These are phyloP conservation scores for Xestia sexstrigata DNA, from an alignment of 2,888 invertebrate genomes.

Conservation along the genomic window DNA sequence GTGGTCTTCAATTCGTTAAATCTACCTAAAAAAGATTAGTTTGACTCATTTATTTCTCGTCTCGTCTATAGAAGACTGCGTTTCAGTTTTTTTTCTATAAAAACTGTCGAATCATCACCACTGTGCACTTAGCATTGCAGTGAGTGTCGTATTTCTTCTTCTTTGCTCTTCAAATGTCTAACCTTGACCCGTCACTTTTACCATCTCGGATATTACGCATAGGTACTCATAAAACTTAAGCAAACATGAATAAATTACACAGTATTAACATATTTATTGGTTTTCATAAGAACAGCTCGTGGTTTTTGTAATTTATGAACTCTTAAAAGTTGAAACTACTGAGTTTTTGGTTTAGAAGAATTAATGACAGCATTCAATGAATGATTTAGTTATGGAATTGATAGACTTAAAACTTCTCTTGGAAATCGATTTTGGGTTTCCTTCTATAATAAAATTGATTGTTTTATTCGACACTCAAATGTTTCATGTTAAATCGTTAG, in stretches of 20 bases:
- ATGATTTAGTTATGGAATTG: not conserved
- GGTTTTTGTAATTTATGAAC: slow-evolving; percentile 11
- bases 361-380: not conserved
- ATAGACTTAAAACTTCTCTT: not conserved
- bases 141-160: not conserved
- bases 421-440: not conserved
- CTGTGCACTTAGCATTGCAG: not conserved
- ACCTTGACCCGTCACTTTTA: slow-evolving; percentile 61
- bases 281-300: slow-evolving; percentile 21
- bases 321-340: not conserved
- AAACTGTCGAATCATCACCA: slow-evolving; percentile 6
- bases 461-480: not conserved
- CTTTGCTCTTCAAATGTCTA: slow-evolving; percentile 29
- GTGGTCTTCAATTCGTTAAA: not conserved
- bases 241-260: slow-evolving; percentile 51
- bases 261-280: slow-evolving; percentile 34
- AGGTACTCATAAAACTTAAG: slow-evolving; percentile 26
- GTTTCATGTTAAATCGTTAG: not conserved
- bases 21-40: too few relatives aligned
- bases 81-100: not conserved
- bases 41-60: not conserved
- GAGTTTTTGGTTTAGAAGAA: not conserved
- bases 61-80: not conserved
- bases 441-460: not conserved
- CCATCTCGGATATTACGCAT: slow-evolving; percentile 38